Percentiles rank a stretch among this genome's conserved stretches.
Evolutionary conservation across 2,888 invertebrate species (phyloP).

Genomic region (Sympetrum striolatum): DNA sequence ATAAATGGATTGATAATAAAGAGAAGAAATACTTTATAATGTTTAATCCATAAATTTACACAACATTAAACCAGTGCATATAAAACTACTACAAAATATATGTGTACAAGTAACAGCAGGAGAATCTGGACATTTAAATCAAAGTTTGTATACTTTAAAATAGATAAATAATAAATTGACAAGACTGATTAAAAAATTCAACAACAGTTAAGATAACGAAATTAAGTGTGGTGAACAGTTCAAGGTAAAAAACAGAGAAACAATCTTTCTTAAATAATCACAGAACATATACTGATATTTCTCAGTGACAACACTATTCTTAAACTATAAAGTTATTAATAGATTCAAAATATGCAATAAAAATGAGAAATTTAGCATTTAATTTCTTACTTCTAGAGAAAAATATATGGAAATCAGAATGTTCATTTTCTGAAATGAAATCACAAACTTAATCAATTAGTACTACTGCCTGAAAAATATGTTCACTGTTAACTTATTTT

Average conservation of each 20-base stretch:
- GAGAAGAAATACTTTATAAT: background rate
- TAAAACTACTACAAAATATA: conserved; percentile 40
- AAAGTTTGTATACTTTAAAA: background rate
- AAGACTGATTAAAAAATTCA: background rate
- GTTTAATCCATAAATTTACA: conserved; percentile 30
- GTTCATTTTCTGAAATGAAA: too few relatives aligned
- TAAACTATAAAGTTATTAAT: too few relatives aligned
- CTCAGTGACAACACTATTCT: too few relatives aligned
- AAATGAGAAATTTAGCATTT: too few relatives aligned
- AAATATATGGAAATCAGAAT: too few relatives aligned
- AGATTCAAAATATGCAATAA: too few relatives aligned
- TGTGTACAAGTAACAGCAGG: conserved; percentile 1
- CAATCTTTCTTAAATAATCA: background rate
- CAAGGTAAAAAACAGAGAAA: background rate
- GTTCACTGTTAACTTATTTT: too few relatives aligned
- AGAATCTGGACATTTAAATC: background rate
- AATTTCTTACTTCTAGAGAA: too few relatives aligned
- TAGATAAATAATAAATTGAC: background rate
- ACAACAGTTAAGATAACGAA: background rate
- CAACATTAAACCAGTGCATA: conserved; percentile 37
- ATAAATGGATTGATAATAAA: background rate
- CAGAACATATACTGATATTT: background rate
- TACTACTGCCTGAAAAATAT: too few relatives aligned
- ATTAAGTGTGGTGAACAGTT: background rate
- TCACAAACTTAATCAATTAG: too few relatives aligned